phyloP scores from a whole-genome alignment of 2,888 invertebrate genomes.

The Agrotis segetum region DNA sequence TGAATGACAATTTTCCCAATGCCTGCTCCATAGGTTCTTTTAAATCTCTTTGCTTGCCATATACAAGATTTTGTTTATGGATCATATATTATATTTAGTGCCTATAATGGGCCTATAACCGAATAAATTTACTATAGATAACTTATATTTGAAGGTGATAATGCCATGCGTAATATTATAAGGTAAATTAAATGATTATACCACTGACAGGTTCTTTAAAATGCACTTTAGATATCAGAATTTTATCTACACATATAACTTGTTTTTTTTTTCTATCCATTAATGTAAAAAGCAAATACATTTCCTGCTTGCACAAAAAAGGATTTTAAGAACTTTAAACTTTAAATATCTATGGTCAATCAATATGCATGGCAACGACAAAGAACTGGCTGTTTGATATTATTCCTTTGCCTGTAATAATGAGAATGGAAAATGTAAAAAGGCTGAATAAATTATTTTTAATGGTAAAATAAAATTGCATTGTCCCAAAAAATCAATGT shows the following conservation, averaged over 20 bases:
- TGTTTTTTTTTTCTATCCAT: slow-evolving; percentile 2
- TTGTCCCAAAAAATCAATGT: slow-evolving; percentile 37
- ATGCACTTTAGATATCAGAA: slow-evolving; percentile 1
- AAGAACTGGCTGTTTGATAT: not conserved
- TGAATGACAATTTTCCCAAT: no score
- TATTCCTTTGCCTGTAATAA: not conserved
- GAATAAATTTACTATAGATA: slow-evolving; percentile 28
- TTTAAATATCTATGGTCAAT: slow-evolving; percentile 3
- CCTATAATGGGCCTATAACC: slow-evolving; percentile 5
- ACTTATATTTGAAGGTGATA: slow-evolving; percentile 22
- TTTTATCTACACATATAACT: slow-evolving; percentile 13
- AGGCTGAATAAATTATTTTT: not conserved
- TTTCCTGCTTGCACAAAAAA: slow-evolving; percentile 21
- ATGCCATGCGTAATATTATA: slow-evolving; percentile 40
- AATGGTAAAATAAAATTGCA: not conserved
- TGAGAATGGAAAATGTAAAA: not conserved
- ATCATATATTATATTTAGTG: no score
- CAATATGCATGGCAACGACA: not conserved
- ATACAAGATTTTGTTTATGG: no score
- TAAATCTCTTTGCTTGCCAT: no score
- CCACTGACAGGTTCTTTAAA: not conserved
- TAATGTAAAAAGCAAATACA: not conserved
- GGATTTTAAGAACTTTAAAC: not conserved
- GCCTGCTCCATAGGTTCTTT: no score
- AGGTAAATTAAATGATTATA: slow-evolving; percentile 19